Base-by-base conservation (phyloP, 1,140 invertebrate species). In the Lordiphosa mommai region DNA sequence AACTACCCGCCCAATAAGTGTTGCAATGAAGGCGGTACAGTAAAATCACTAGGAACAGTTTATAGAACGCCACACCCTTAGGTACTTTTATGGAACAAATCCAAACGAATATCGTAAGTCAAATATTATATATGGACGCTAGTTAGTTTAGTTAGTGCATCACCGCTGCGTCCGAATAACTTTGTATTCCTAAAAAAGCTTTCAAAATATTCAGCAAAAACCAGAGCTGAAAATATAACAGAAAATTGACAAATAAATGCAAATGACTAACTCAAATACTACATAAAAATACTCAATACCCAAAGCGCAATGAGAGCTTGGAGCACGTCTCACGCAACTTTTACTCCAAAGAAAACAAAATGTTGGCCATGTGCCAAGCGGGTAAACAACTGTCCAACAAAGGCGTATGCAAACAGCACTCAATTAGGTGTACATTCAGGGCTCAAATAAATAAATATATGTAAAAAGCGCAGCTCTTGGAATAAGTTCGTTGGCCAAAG, bases 181-280 rank as follows among this genome's bases (percentile, higher is more conserved):
- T n/a, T n/a, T n/a, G n/a, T n/a, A 27, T 4, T 27, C 23, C 6
- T n/a, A n/a, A 27, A 27, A 27, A 27, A 27, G 23, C 23, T 27
- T 27, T 6, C 7, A 5, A 27, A 27, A 5, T 27, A 27, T 17
- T 17, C 16, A 37, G 51, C 61, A 56, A 43, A 49, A 49, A 47
- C n/a, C 12, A 20, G 44, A 7, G 6, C 66, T 30, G 33, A 38
- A 52, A 17, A 32, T 57, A 60, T 68, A 76, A 64, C 58, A 68
- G 51, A 56, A 53, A 61, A 61, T 60, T 59, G 48, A 68, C 76
- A 82, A 84, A 82, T 51, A 67, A 84, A 82, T 82, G 76, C 76
- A 84, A 82, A 82, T 84, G 57, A 60, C 48, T 84, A 61, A 84
- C 67, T 84, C 77, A 82, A 82, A 82, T 58, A 82, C 17, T 58